A percentile compares a stretch with the other conserved stretches of the same genome.
These are phyloP conservation scores for Caenorhabditis sp. DNA, from an alignment of 2,888 invertebrate genomes.

Conservation along the genomic window DNA sequence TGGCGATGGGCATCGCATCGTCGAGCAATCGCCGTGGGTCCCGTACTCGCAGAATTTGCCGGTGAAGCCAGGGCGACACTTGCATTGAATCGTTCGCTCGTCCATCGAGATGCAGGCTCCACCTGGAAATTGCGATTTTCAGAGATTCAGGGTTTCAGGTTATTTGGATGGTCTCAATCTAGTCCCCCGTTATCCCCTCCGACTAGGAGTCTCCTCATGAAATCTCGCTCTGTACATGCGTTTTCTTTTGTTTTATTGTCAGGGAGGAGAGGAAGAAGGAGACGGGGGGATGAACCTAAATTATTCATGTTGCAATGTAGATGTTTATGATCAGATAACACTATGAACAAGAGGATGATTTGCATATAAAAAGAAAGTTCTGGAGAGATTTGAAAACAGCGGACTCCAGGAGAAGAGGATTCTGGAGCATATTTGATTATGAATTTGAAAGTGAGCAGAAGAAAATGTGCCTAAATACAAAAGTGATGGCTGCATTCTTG, in stretches of 20 bases:
- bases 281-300: neutral
- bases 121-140: conserved; percentile 46
- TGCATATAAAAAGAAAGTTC: conserved; percentile 9
- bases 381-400: neutral
- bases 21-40: conserved; percentile 13
- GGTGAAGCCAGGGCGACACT: conserved; percentile 37
- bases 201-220: too few species aligned
- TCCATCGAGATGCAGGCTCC: conserved; percentile 42
- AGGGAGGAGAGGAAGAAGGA: neutral
- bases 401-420: neutral
- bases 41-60: conserved; percentile 48
- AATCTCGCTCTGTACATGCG: neutral
- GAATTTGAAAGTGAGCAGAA: too few species aligned
- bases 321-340: conserved; percentile 49
- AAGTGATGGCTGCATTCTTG: too few species aligned
- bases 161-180: too few species aligned
- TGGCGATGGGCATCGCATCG: conserved; percentile 8
- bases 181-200: too few species aligned
- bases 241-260: conserved; percentile 21
- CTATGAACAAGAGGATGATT: neutral
- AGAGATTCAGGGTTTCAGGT: too few species aligned
- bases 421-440: neutral
- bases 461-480: too few species aligned
- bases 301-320: neutral
- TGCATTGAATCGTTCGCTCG: conserved; percentile 29